Percentiles rank a stretch among this genome's conserved stretches.
Conservation (phyloP, 2,113 vertebrate species). For the Nycticorax nycticorax region DNA sequence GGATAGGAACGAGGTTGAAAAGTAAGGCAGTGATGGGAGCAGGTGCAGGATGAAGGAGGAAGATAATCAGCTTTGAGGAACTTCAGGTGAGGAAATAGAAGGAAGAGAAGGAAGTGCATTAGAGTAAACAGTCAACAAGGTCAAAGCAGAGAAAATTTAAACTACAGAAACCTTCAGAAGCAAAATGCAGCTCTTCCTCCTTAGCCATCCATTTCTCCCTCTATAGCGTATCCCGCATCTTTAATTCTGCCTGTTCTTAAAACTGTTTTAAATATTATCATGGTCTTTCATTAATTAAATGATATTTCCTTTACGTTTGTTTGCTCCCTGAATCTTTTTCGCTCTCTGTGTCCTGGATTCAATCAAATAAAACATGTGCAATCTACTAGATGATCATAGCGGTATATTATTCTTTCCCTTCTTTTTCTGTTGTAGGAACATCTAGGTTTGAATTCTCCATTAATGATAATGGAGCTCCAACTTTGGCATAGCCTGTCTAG, state of each 20-base stretch:
- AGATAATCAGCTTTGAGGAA: background rate
- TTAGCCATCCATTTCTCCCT: background rate
- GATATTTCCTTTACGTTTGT: background rate
- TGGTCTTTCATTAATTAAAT: background rate
- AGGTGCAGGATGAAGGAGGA: background rate
- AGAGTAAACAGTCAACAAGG: background rate
- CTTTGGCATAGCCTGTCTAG: background rate
- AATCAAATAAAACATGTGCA: background rate
- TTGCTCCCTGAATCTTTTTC: background rate
- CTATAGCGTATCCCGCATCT: background rate
- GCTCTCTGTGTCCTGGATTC: background rate
- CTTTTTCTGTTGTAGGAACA: background rate
- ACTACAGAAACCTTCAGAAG: background rate
- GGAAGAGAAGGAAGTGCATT: background rate
- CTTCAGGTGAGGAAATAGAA: background rate
- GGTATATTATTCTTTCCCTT: fast-evolving
- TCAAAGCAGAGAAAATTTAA: background rate
- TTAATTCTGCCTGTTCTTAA: background rate
- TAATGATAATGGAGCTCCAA: background rate
- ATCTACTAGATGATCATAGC: background rate
- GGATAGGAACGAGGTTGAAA: background rate
- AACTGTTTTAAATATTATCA: background rate
- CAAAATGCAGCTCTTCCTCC: background rate
- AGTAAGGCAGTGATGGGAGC: background rate
- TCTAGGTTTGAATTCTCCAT: background rate